Conservation (phyloP, 2,113 vertebrate genomes). For the Dasyurus viverrinus region DNA sequence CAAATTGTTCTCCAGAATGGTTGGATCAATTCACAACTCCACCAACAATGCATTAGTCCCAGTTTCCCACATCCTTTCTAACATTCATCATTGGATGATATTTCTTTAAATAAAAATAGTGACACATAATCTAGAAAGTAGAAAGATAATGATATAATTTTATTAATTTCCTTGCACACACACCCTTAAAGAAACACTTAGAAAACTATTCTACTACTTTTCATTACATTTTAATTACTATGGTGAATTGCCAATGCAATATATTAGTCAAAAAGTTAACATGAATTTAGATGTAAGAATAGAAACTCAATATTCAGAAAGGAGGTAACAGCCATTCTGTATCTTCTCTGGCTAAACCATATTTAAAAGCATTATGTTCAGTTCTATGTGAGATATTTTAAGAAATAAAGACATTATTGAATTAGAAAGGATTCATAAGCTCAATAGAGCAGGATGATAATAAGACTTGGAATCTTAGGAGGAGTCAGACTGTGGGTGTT, state of each 20-base stretch:
- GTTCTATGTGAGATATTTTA: not conserved
- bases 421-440: not conserved
- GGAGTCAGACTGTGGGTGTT: not conserved
- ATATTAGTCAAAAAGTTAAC: not conserved
- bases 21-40: too few relatives aligned
- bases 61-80: too few relatives aligned
- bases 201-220: not conserved
- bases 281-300: not conserved
- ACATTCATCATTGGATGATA: not conserved
- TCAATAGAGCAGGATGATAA: not conserved
- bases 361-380: not conserved
- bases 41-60: too few relatives aligned
- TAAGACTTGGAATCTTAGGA: not conserved
- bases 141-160: not conserved
- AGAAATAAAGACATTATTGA: not conserved
- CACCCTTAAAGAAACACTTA: not conserved
- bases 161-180: not conserved
- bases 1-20: too few relatives aligned
- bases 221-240: not conserved
- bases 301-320: not conserved
- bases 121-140: not conserved
- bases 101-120: constrained; percentile 7
- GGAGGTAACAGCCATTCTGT: not conserved
- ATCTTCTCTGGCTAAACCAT: not conserved
- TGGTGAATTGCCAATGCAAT: not conserved